Evolutionary conservation across 2,888 invertebrate genomes (phyloP), one percentile per base, ranked within the genome.

Genomic region (Anthophora plumipes): DNA sequence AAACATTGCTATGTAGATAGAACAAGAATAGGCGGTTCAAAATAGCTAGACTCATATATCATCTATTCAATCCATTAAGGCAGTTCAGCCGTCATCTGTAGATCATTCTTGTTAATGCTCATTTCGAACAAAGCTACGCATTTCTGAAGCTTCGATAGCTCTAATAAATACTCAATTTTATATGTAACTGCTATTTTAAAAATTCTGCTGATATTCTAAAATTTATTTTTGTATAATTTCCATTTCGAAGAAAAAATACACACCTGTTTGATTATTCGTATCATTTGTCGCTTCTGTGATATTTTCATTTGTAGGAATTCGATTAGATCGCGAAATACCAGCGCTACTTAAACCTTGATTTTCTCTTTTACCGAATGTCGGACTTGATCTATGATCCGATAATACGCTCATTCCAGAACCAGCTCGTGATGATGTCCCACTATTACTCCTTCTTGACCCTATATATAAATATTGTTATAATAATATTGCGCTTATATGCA

Each of bases 381-480:
- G 92, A 90, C 92, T 93, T 41, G 90, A 86, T 67, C 91, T 92
- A 70, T 94, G 91, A 88, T 94, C 94, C 2, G 94, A 94, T 37
- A 94, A 92, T 1, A 93, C 92, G 83, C 94, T 95, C 89, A 95
- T 94, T 46, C 94, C 94, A n/a, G 95, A 95, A 60, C 94, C 95
- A 54, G 94, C 94, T 84, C 95, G 93, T 6, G 95, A 95, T 11
- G 95, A 95, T 55, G 95, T 90, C 1, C 95, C 95, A 84, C 95
- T 95, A 82, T 94, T 94, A 76, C 94, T 95, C 84, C 94, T 92
- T 77, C 94, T 92, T 0, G 95, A 95, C 72, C 94, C 95, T 94
- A 25, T 0, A 77, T 55, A 80, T 79, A 77, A 79, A 25, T 66
- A 63, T 46, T 6, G 68, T 48, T n/a, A 8, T 12, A 43, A 14